Percentiles rank a stretch among this genome's conserved stretches.
Evolutionary conservation across 2,888 invertebrate genomes (phyloP).

Genomic region (Pterostichus niger): DNA sequence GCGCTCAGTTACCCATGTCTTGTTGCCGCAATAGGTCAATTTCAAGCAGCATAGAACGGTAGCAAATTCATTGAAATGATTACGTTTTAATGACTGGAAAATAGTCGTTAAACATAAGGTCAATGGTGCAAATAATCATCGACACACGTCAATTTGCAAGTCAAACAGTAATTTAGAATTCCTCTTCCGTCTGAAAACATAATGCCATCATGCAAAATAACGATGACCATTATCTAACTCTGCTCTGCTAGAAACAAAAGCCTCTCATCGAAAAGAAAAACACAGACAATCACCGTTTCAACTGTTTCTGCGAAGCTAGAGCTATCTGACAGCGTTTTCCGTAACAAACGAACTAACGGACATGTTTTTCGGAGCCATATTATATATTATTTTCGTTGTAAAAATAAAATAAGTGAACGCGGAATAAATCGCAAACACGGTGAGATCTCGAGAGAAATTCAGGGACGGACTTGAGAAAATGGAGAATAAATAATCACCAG

Average conservation of each 20-base stretch:
- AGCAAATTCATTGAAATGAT: conserved; percentile 31
- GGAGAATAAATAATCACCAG: too few relatives aligned
- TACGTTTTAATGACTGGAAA: conserved; percentile 10
- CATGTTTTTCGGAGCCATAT: conserved; percentile 21
- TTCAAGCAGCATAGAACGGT: not conserved
- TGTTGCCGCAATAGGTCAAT: not conserved
- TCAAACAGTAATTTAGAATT: conserved; percentile 36
- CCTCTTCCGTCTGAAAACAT: conserved; percentile 39
- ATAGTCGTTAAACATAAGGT: not conserved
- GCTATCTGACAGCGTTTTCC: not conserved
- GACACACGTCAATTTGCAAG: conserved; percentile 34
- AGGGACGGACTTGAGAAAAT: not conserved
- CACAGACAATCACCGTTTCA: not conserved
- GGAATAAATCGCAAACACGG: conserved; percentile 14
- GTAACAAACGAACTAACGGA: not conserved
- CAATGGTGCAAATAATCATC: conserved; percentile 35
- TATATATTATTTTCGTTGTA: conserved; percentile 6
- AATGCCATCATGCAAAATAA: conserved; percentile 41
- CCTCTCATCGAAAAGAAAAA: not conserved
- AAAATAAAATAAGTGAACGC: conserved; percentile 6
- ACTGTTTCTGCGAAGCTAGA: not conserved
- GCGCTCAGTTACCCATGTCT: too few relatives aligned
- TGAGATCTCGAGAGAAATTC: not conserved
- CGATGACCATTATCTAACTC: conserved; percentile 38
- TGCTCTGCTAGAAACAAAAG: not conserved